These are phyloP conservation scores for Cygnus olor DNA, from an alignment of 2,797 vertebrate genomes.

Conservation along the genomic window DNA sequence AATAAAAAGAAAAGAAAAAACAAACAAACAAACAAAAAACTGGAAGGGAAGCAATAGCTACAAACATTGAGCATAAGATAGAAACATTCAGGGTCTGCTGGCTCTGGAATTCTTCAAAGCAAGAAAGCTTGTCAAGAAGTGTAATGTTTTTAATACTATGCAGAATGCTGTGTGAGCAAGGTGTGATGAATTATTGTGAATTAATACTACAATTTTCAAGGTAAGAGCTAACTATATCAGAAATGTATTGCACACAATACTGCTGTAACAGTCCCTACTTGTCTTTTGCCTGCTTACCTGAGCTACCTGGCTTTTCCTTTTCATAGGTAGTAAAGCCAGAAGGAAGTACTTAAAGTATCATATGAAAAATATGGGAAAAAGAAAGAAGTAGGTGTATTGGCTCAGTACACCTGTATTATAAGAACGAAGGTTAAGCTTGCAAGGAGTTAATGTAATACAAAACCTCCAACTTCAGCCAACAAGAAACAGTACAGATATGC, in stretches of 20 bases:
- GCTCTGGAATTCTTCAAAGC: not conserved
- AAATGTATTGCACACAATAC: not conserved
- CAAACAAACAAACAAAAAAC: not conserved
- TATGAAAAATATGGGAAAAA: not conserved
- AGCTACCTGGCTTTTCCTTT: not conserved
- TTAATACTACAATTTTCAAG: not conserved
- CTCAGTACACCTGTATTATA: not conserved
- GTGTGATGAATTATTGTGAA: not conserved
- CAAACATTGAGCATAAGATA: not conserved
- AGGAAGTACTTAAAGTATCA: not conserved
- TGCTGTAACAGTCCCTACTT: not conserved
- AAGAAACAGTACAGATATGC: not conserved
- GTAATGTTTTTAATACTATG: not conserved
- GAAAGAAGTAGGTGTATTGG: not conserved
- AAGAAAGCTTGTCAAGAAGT: not conserved
- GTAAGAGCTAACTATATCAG: not conserved
- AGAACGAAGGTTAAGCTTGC: not conserved
- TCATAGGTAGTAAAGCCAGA: not conserved
- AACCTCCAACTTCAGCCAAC: not conserved
- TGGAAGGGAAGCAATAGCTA: not conserved
- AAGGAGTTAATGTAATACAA: not conserved
- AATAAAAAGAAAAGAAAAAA: not conserved
- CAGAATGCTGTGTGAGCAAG: not conserved
- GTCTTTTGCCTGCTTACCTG: not conserved
- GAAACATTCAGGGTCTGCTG: not conserved